phyloP scores from a whole-genome alignment of 2,797 vertebrate species.

The Aplochiton taeniatus region DNA sequence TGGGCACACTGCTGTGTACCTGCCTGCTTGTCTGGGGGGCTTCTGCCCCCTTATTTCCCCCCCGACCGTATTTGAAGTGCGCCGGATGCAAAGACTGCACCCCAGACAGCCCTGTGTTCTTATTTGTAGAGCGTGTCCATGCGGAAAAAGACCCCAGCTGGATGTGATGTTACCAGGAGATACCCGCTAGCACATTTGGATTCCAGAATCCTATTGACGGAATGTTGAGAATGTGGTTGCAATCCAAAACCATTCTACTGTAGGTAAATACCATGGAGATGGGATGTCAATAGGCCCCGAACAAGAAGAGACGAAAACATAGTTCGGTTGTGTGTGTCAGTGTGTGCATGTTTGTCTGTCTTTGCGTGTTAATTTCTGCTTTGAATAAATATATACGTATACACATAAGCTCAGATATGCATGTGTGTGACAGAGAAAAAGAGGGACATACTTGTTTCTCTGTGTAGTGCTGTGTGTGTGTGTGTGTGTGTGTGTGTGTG shows the following conservation, averaged over 20 bases:
- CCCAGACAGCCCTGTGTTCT: conserved; percentile 21
- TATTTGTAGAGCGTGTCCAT: conserved; percentile 48
- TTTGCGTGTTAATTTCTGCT: not conserved
- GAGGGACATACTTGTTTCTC: not conserved
- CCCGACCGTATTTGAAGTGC: conserved; percentile 44
- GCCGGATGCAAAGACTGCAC: conserved; percentile 20
- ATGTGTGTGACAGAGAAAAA: no score
- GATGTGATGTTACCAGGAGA: conserved; percentile 51
- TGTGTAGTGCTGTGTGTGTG: not conserved
- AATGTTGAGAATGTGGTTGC: conserved; percentile 20
- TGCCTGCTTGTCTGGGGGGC: conserved; percentile 28
- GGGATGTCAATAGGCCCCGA: no score
- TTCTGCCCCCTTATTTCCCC: conserved; percentile 20
- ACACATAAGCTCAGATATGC: no score
- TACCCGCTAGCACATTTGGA: conserved; percentile 63
- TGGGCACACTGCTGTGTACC: conserved; percentile 42
- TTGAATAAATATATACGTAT: no score
- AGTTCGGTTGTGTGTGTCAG: not conserved
- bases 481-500: not conserved
- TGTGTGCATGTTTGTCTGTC: not conserved
- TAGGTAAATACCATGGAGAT: not conserved
- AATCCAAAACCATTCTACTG: conserved; percentile 54
- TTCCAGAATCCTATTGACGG: conserved; percentile 60
- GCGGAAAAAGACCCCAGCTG: conserved; percentile 60
- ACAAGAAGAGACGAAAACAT: conserved; percentile 9